Percentiles rank a stretch among this genome's conserved stretches.
phyloP scores from a whole-genome alignment of 35 echinoderm and acorn worm genomes.

The Heliocidaris erythrogramma region DNA sequence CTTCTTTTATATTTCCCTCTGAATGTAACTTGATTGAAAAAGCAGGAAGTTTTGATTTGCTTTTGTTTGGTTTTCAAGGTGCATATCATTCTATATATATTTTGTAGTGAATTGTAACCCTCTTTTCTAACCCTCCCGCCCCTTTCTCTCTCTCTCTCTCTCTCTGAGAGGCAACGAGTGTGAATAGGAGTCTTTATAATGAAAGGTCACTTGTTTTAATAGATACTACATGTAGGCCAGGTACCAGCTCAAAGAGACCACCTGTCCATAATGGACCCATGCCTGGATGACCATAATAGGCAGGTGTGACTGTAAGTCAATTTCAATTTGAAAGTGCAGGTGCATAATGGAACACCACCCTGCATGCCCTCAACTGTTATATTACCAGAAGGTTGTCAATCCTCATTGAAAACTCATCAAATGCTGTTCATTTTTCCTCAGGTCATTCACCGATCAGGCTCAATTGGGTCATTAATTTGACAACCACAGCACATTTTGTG shows the following conservation, averaged over 20 bases:
- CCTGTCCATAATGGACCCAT: background rate
- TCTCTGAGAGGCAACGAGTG: too few relatives aligned
- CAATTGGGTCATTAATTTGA: background rate
- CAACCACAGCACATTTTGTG: background rate
- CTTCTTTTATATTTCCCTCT: too few relatives aligned
- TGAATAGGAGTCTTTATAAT: too few relatives aligned
- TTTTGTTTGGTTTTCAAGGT: too few relatives aligned
- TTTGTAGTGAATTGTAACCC: too few relatives aligned
- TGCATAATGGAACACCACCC: background rate
- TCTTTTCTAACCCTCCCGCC: too few relatives aligned
- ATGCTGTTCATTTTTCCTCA: background rate
- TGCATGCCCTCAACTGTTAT: background rate
- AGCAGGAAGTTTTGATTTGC: too few relatives aligned
- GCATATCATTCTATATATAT: too few relatives aligned
- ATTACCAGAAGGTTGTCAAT: background rate
- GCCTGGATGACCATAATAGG: background rate
- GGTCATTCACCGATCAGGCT: constrained; percentile 31
- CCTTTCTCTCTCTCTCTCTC: too few relatives aligned
- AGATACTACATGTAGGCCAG: background rate
- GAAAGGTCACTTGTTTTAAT: too few relatives aligned
- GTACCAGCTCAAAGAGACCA: background rate
- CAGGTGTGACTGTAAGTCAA: background rate
- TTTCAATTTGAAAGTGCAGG: background rate
- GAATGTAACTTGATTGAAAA: too few relatives aligned
- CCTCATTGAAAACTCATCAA: background rate